Evolutionary conservation across 53 echinoderm and acorn worm species (phyloP), one percentile per base, ranked within the genome.

Genomic region (Echinometra lucunter): DNA sequence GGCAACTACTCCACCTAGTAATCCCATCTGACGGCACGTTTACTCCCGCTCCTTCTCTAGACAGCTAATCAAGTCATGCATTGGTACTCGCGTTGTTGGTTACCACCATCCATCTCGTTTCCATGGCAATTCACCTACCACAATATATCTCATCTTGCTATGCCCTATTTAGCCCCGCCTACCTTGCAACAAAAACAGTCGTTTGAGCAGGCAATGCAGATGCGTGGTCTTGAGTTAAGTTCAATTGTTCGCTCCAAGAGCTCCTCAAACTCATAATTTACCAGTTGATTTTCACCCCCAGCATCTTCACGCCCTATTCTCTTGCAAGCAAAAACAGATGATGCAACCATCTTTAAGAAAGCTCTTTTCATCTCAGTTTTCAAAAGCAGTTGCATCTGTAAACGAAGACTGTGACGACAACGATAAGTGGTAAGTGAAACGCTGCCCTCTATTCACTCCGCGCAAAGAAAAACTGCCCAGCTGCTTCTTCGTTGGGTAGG

Each of bases 41-140:
- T 49, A 49, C 85, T 85, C 27, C 49, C 49, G 85, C 85, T 85
- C 85, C 85, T 85, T 85, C 85, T 85, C 89, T 89, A 37, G 60
- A 60, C 89, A 89, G 89, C 89, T 89, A 89, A 89, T 89, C 89
- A 89, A 89, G 89, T 89, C 89, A 89, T 89, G 89, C 89, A 89
- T 57, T 49, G 85, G 85, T 85, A 85, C 85, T 35, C 8, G 74
- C 74, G 34, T 74, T 35, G 13, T 53, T 85, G 45, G 27, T 85
- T 47, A 85, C 85, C 85, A 85, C 85, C 49, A 85, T 85, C 16
- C 49, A 49, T 85, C 28, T 47, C 30, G 85, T 85, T 47, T 23
- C 85, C 85, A 85, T 85, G 85, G 85, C 49, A 85, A 85, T 49
- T 47, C 45, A 45, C 85, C 85, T 28, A 81, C 81, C 81, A 23